These are phyloP conservation scores for Semotilus atromaculatus DNA, from an alignment of 2,797 vertebrate genomes.

Conservation along the genomic window DNA sequence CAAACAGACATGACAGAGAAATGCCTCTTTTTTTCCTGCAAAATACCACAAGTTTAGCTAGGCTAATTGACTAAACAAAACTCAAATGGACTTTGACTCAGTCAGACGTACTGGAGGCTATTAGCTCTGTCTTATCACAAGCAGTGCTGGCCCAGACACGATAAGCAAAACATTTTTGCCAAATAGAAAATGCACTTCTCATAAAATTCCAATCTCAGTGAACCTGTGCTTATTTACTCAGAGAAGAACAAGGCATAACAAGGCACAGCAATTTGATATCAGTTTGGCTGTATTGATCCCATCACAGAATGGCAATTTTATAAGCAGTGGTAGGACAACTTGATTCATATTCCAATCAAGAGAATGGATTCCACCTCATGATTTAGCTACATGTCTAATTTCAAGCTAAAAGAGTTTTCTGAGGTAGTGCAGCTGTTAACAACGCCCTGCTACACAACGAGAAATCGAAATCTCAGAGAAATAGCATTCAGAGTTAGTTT, in stretches of 20 bases:
- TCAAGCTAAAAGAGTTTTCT: slow-evolving; percentile 30
- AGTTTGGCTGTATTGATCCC: slow-evolving; percentile 51
- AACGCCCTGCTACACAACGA: slow-evolving; percentile 4
- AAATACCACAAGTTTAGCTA: neutral
- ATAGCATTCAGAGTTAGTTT: neutral
- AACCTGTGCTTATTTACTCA: slow-evolving; percentile 10
- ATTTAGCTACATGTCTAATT: slow-evolving; percentile 30
- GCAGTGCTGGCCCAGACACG: neutral
- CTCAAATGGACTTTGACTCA: slow-evolving; percentile 4
- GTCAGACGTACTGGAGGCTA: neutral
- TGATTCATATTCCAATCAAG: slow-evolving; percentile 33
- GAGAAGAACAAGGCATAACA: neutral
- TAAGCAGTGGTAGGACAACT: slow-evolving; percentile 24
- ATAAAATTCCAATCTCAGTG: neutral
- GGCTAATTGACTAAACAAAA: neutral
- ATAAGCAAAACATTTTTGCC: neutral
- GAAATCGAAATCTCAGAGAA: neutral
- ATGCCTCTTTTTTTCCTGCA: neutral
- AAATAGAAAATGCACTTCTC: slow-evolving; percentile 1
- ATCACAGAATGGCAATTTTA: slow-evolving; percentile 40
- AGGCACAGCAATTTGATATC: slow-evolving; percentile 35
- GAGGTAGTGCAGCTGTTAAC: slow-evolving; percentile 9
- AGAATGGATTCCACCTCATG: slow-evolving; percentile 28
- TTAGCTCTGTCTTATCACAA: slow-evolving; percentile 4
- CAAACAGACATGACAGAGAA: neutral